Base-by-base conservation (phyloP, 2,113 vertebrate species). In the Tetrao urogallus region DNA sequence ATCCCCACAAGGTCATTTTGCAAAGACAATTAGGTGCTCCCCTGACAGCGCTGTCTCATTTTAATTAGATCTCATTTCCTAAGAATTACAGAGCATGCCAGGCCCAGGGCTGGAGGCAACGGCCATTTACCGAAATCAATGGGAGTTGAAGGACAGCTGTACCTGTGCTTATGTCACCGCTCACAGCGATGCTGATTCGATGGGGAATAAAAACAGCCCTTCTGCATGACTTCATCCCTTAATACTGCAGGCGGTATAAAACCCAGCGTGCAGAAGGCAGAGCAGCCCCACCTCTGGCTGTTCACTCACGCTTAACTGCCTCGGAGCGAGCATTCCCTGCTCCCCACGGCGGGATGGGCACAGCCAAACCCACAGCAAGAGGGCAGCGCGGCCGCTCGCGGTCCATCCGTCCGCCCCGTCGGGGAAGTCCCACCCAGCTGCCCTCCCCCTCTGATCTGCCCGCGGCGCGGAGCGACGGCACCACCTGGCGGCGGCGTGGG, bases 1-100 rank as follows among this genome's bases (percentile, higher is more conserved):
- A 66, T 42, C 93, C 77, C 90, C 82, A 70, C 90, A 80, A 94
- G 72, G 94, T 96, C 92, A 83, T 95, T 95, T 93, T 86, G 88
- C 93, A 96, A 96, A 95, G 93, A 93, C 94, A 96, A 95, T 96
- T 96, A 96, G 90, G 93, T 24, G 88, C 92, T 90, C 92, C 90
- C 90, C 80, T 1, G 7, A 60, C 90, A 91, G 92, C 0, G 0
- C 90, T 93, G 92, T 88, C 94, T 96, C 94, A 83, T 77, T 96
- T 96, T 93, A 95, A 96, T 96, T 96, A 96, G 93, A 95, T 96
- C 86, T 95, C 27, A 34, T 83, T 95, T 91, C 90, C 72, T 77
- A 86, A 94, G 92, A 96, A 91, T 88, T 91, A 91, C 92, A 0
- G 13, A 94, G 93, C 8, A 2, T 58, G 90, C 90, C 92, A 94